These are phyloP conservation scores for Nezara viridula DNA, from an alignment of 2,888 invertebrate species.

Conservation along the genomic window DNA sequence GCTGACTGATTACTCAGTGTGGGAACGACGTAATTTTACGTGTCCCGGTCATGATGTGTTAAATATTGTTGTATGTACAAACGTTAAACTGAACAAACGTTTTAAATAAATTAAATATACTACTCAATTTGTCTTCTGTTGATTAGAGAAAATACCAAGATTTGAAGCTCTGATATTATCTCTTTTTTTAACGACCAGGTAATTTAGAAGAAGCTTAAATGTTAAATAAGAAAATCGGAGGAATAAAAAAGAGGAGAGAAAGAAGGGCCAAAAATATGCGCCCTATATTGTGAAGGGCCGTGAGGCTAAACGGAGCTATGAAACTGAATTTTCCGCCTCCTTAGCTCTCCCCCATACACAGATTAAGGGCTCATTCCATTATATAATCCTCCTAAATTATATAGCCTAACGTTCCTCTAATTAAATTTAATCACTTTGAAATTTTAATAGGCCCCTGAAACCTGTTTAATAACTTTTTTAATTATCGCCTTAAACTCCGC, in stretches of 20 bases:
- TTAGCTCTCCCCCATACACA: conserved; percentile 38
- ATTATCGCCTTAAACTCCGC: conserved; percentile 48
- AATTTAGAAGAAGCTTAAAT: neutral
- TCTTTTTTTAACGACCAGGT: neutral
- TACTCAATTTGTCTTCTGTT: too few relatives aligned
- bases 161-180: too few relatives aligned
- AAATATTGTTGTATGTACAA: too few relatives aligned
- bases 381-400: conserved; percentile 49
- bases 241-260: neutral
- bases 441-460: conserved; percentile 52
- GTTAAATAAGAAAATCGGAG: neutral
- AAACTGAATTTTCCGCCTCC: conserved; percentile 56
- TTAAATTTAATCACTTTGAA: conserved; percentile 54
- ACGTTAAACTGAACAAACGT: too few relatives aligned
- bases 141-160: too few relatives aligned
- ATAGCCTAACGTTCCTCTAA: conserved; percentile 52
- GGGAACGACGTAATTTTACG: too few relatives aligned
- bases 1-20: too few relatives aligned
- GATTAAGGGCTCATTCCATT: conserved; percentile 53
- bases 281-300: neutral
- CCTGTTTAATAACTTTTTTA: conserved; percentile 47
- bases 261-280: neutral
- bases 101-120: too few relatives aligned
- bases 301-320: conserved; percentile 52
- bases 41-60: too few relatives aligned